phyloP scores from a whole-genome alignment of 30 jellyfish, hydroid and myxozoan genomes.

The Turritopsis dohrnii region DNA sequence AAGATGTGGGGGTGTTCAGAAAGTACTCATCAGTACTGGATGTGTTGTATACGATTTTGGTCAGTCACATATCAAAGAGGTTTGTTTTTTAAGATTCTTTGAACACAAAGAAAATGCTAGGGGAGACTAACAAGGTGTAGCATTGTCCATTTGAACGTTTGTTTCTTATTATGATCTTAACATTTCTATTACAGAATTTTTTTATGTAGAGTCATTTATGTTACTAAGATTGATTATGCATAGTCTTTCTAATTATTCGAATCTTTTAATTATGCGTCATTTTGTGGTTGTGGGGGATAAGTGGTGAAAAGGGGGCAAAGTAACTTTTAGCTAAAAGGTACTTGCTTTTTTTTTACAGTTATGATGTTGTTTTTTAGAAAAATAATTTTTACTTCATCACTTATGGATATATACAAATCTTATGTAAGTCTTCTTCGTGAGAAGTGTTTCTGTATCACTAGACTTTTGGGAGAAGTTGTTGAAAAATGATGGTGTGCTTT shows the following conservation, averaged over 20 bases:
- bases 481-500: not conserved
- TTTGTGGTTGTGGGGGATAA: too few species aligned
- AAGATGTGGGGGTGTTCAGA: conserved; percentile 38
- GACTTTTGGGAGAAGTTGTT: not conserved
- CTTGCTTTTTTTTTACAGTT: not conserved
- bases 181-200: too few species aligned
- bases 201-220: too few species aligned
- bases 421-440: not conserved
- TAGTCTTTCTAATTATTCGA: too few species aligned
- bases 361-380: not conserved
- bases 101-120: not conserved
- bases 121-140: too few species aligned
- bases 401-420: not conserved
- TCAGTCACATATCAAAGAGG: not conserved
- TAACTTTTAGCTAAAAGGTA: too few species aligned
- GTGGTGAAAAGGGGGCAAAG: too few species aligned
- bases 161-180: too few species aligned
- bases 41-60: conserved; percentile 29
- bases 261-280: too few species aligned
- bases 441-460: not conserved
- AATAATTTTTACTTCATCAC: conserved; percentile 1
- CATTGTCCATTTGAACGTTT: too few species aligned
- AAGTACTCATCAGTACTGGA: conserved; percentile 53
- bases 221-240: too few species aligned
- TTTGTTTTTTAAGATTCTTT: not conserved